Evolutionary conservation across 92 coral and sea anemone species (phyloP), one percentile per base, ranked within the genome.

Genomic region (Micromussa lordhowensis): DNA sequence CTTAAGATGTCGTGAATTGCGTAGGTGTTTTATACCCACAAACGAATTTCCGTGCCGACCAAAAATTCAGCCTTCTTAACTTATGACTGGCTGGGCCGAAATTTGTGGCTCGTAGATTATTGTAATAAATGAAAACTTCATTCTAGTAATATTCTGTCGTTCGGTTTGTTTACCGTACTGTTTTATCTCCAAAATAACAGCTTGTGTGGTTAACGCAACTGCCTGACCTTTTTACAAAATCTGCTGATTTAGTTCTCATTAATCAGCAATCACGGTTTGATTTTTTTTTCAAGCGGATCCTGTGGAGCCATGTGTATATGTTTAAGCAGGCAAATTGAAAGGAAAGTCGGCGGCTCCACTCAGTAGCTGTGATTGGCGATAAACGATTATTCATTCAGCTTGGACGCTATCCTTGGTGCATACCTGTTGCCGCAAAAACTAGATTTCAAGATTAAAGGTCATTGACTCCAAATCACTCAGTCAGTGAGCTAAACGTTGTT

Each of bases 201-300:
- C 80, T 77, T 86, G 89, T 77, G 75, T 48, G 76, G 77, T 71
- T 70, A 11, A 29, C 69, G 28, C 69, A 83, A 55, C 53, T 8
- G 34, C 68, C 68, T 83, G 87, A 83, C 87, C 87, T 72, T 83
- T 72, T 30, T 53, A 21, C 51, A 19, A 69, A 29, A 69, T 29
- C 51, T 18, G 75, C 57, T 77, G 78, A 51, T 51, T 70, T 49
- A 54, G 63, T 44, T 70, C 68, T 83, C 75, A 35, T 71, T 73
- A 83, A 82, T 40, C 69, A 9, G 8, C 51, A 24, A 51, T 83
- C 68, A 71, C 14, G 53, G 59, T 58, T 58, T 58, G 8, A 17
- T 2, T 34, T 54, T 83, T 83, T 35, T 32, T 31, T 38, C 10
- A 44, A 8, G 51, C 51, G 51, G 51, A 15, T 22, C 10, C 2